Evolutionary conservation across 2,888 invertebrate genomes (phyloP).

Genomic region (Orthosia incerta): DNA sequence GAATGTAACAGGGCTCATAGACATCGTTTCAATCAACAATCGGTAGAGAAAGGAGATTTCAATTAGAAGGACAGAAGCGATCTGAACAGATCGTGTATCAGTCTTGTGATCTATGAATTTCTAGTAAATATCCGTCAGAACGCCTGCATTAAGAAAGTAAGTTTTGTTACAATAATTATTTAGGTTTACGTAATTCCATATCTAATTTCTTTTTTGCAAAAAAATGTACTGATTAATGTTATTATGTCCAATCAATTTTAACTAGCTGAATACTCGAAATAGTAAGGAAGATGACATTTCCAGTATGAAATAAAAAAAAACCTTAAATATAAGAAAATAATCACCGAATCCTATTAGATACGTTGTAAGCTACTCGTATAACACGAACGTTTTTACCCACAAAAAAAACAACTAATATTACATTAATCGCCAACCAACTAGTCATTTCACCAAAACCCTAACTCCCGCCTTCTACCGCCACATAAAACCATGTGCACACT

Average conservation of each 20-base stretch:
- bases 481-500: conserved; percentile 58
- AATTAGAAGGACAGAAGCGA: neutral
- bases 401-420: no score
- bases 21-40: conserved; percentile 6
- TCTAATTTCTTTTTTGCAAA: neutral
- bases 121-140: neutral
- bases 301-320: neutral
- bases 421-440: no score
- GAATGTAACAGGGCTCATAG: neutral
- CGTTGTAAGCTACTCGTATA: no score
- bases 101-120: neutral
- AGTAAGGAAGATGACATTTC: neutral
- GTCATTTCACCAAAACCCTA: conserved; percentile 1
- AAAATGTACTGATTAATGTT: no score
- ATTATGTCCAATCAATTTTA: neutral
- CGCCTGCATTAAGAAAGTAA: neutral
- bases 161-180: neutral
- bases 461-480: neutral
- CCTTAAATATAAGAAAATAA: no score
- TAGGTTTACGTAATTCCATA: no score
- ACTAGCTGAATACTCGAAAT: neutral
- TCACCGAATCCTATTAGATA: no score
- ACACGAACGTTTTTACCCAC: no score
- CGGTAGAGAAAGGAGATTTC: neutral
- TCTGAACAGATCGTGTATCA: neutral